Base-by-base conservation (phyloP, 2,113 vertebrate genomes). In the Chitala chitala region DNA sequence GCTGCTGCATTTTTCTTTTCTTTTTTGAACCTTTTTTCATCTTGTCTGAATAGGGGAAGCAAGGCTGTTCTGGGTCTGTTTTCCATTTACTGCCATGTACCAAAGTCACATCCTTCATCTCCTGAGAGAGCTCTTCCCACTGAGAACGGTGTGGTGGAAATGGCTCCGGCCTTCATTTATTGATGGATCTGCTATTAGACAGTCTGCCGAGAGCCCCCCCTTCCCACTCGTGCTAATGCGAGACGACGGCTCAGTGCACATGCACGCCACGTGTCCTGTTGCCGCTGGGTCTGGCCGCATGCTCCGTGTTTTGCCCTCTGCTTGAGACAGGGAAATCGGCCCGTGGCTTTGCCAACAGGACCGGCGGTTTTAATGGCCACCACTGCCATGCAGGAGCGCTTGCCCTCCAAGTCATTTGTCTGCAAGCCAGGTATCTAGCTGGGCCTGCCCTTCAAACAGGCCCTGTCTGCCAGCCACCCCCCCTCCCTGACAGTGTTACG, bases 81-180 rank as follows among this genome's bases (percentile, higher is more conserved):
- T 29, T 9, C 59, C 22, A 40, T 46, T 38, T 40, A 44, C 64
- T 2, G 38, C 38, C 46, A 22, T 66, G 64, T 66, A 38, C 46
- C 38, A 26, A 55, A 73, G 17, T 51, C 36, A 36, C 55, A 64
- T 15, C 61, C 61, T 29, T 65, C 61, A 29, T 58, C 20, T 66
- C 46, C 10, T 33, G 3, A 8, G 22, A 22, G 2, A 13, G n/a
- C n/a, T n/a, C n/a, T n/a, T 33, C 48, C 40, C 22, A 24, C 73
- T 6, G 50, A 44, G 63, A 26, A 46, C 24, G 26, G 22, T 17
- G 15, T 42, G 73, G 64, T 17, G 42, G 1, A 42, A 55, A 68
- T 31, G 20, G 22, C 73, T 56, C 26, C 0, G 51, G 24, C 24
- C 63, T 69, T 58, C 64, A 58, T 69, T 75, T 69, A 75, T 69